Base-by-base conservation (phyloP, 64 coral and sea anemone genomes). In the Pachyseris speciosa region DNA sequence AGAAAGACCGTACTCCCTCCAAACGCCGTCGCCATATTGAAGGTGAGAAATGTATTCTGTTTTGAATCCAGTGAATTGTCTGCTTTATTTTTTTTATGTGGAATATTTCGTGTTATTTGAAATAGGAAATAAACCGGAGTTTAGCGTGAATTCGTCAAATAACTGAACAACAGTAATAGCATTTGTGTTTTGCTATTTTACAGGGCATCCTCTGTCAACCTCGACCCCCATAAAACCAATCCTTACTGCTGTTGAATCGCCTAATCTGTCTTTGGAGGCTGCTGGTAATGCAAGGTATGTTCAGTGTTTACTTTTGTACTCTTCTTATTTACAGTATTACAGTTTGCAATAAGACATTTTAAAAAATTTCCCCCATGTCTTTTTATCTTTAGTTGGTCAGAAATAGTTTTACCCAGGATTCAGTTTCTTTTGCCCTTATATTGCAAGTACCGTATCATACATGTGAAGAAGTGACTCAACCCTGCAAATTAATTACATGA, bases 151-250 rank as follows among this genome's bases (percentile, higher is more conserved):
- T 20, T 72, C 37, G 20, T 2, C 20, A 72, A 41, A 72, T 40
- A 72, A 72, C 36, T 41, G 36, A 24, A 72, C 33, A 72, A 22
- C 69, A 72, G 36, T 72, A 40, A 72, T 43, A 71, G 16, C 40
- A 71, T 71, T 71, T 39, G 0, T 75, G 39, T 2, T 75, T 75
- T 47, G 8, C 39, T 75, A 1, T 9, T 26, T 45, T 45, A 22
- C 72, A 75, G 72, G 72, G 24, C 20, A 75, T 45, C 42, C 72
- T 47, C 72, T 75, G 72, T 75, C 72, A 75, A 75, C 42, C 1
- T 75, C 72, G n/a, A 75, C 72, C 72, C n/a, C 72, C 7, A 47
- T 75, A 48, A 30, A 26, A 75, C 72, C 72, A 75, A 75, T 75
- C n/a, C 13, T 28, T 15, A 48, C 41, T 75, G 47, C 43, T 75